Base-by-base conservation (phyloP, 2,797 vertebrate genomes). In the Schizopygopsis malacanthus region DNA sequence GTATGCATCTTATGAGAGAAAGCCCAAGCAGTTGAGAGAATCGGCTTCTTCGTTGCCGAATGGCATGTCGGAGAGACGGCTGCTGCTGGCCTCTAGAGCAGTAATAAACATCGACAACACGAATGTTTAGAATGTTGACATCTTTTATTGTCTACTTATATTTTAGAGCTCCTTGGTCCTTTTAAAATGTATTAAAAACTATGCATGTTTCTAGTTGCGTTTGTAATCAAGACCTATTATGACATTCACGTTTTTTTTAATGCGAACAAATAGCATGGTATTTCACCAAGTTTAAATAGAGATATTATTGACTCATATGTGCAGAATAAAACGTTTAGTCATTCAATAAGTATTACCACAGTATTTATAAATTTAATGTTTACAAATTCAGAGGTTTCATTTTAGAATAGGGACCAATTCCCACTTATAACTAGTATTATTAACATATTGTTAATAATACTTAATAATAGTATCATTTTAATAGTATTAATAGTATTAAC, bases 21-120 rank as follows among this genome's bases (percentile, higher is more conserved):
- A 41, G 7, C 41, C 41, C 41, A 41, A 41, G 41, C 41, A 41
- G 7, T 41, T 41, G 41, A 2, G 41, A 43, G 43, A 45, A 11
- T 11, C 43, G 9, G 6, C 75, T 85, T 76, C 67, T 78, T 56
- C 63, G 67, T 72, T n/a, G 15, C 43, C 28, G 50, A 41, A 59
- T 18, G 13, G 18, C 16, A 37, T 7, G 0, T 41, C 22, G 6
- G 52, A 33, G 2, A 20, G 33, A 20, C 6, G 2, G 37, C 33
- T 41, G 54, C 37, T 61, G 37, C 54, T n/a, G 52, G 54, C 54
- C 11, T 43, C 76, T 61, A n/a, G 54, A 52, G 52, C 18, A 37
- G 0, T 9, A 15, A 37, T 25, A 79, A 7, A 59, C 25, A 39
- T 22, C 18, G 7, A 75, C n/a, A 28, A 9, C 45, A 75, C 13